phyloP scores from a whole-genome alignment of 2,888 invertebrate genomes.

The Caenorhabditis wallacei region DNA sequence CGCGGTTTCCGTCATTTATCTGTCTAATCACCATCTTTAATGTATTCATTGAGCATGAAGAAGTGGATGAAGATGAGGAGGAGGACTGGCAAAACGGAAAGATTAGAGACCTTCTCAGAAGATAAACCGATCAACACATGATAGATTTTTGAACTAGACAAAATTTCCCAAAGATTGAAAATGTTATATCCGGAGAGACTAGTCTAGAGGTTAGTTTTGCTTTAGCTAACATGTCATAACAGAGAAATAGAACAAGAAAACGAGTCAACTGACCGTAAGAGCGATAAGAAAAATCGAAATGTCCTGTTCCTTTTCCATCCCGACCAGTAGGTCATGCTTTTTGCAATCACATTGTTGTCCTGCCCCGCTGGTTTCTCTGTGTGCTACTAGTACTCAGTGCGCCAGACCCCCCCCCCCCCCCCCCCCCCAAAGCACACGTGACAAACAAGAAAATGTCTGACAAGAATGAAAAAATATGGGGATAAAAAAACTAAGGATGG shows the following conservation, averaged over 20 bases:
- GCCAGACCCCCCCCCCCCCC: neutral
- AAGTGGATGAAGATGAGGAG: neutral
- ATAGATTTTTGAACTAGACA: too few relatives aligned
- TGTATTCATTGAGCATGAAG: conserved; percentile 37
- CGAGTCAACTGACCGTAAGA: too few relatives aligned
- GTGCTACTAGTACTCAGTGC: conserved; percentile 13
- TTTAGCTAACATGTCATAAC: too few relatives aligned
- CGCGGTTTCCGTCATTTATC: conserved; percentile 44
- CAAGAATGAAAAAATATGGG: neutral
- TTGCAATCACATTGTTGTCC: conserved; percentile 27
- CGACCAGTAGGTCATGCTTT: conserved; percentile 13
- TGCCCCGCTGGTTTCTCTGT: neutral
- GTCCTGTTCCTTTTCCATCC: too few relatives aligned
- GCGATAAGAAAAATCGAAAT: too few relatives aligned
- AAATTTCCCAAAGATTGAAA: too few relatives aligned
- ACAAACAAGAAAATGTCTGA: conserved; percentile 39
- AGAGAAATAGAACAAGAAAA: too few relatives aligned
- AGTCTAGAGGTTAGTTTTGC: too few relatives aligned
- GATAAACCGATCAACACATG: too few relatives aligned
- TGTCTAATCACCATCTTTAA: conserved; percentile 44
- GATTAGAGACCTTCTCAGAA: neutral
- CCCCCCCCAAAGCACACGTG: conserved; percentile 27
- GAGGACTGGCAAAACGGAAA: neutral
- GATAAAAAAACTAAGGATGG: neutral
- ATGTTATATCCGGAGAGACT: too few relatives aligned